Evolutionary conservation across 1,140 invertebrate genomes (phyloP), one percentile per base, ranked within the genome.

Genomic region (Bombyx mori): DNA sequence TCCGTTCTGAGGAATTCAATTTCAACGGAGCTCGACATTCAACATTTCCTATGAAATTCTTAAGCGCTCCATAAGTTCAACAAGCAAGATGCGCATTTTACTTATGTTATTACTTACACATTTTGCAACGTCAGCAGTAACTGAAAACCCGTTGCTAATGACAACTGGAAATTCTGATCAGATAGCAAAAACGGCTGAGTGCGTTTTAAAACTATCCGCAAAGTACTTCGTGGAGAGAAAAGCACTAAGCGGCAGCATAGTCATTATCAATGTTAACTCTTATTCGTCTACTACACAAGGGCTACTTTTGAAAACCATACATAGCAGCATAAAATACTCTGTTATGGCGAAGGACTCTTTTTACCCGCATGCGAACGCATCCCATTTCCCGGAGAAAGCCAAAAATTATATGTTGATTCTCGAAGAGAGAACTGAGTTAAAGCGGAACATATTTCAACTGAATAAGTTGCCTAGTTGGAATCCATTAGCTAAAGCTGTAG

Each of bases 361-460:
- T 52, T 80, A 77, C 49, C 69, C 62, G 42, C 88, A 89, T 58
- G 82, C 78, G 12, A 89, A 89, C 67, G 86, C 86, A 35, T 86
- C 88, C 6, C 86, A 88, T 73, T 89, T 89, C 58, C 82, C 77
- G n/a, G 88, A 89, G 72, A 88, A 88, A 72, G 88, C 88, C 43
- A 88, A 89, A 69, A 89, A 89, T 77, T 89, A 89, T 69, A 80
- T 89, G 79, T 72, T 89, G 71, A 81, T 89, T 70, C 74, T 89
- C 54, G 82, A 89, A 73, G 71, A 84, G 50, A 81, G 85, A 76
- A 69, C 67, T 43, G 84, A 88, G 61, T 66, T 88, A 22, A 66
- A 62, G 43, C 75, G 77, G 57, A 80, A 88, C 62, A 85, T 88
- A 60, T 54, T 74, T 43, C 81, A 87, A 60, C 56, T 89, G 43